Conservation (phyloP, 2,797 vertebrate species). For the Brotula barbata region DNA sequence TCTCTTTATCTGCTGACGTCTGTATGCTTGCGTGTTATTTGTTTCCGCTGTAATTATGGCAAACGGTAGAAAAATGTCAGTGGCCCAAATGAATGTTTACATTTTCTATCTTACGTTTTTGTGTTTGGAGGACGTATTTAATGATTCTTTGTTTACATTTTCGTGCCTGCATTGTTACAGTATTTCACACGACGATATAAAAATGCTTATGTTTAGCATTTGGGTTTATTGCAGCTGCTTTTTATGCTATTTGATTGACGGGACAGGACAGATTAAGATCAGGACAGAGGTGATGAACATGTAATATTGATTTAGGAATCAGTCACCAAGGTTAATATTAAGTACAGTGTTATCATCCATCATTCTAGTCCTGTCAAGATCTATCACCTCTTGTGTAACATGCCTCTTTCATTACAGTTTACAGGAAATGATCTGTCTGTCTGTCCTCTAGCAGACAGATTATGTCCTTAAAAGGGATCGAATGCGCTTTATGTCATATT, state of each 20-base stretch:
- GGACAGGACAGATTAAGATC: not conserved
- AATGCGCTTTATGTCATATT: not conserved
- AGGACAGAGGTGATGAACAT: slow-evolving; percentile 9
- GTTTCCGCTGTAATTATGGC: slow-evolving; percentile 38
- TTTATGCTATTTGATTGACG: slow-evolving; percentile 19
- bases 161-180: slow-evolving; percentile 37
- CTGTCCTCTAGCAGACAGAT: not conserved
- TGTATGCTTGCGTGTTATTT: slow-evolving; percentile 28
- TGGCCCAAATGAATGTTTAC: slow-evolving; percentile 59
- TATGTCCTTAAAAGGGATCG: not conserved
- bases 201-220: slow-evolving; percentile 14
- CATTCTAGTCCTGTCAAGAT: slow-evolving; percentile 29
- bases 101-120: slow-evolving; percentile 48
- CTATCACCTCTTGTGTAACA: slow-evolving; percentile 42
- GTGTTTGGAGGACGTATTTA: slow-evolving; percentile 13
- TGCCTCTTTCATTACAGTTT: slow-evolving; percentile 2
- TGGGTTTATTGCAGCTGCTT: slow-evolving; percentile 21
- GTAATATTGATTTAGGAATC: slow-evolving; percentile 16
- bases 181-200: slow-evolving; percentile 12
- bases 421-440: slow-evolving; percentile 19
- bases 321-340: slow-evolving; percentile 32
- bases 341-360: slow-evolving; percentile 27
- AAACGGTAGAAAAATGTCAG: slow-evolving; percentile 39
- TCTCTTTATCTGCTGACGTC: slow-evolving; percentile 18
- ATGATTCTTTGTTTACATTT: slow-evolving; percentile 36